Evolutionary conservation across 2,797 vertebrate species (phyloP).

Genomic region (Staurois parvus): DNA sequence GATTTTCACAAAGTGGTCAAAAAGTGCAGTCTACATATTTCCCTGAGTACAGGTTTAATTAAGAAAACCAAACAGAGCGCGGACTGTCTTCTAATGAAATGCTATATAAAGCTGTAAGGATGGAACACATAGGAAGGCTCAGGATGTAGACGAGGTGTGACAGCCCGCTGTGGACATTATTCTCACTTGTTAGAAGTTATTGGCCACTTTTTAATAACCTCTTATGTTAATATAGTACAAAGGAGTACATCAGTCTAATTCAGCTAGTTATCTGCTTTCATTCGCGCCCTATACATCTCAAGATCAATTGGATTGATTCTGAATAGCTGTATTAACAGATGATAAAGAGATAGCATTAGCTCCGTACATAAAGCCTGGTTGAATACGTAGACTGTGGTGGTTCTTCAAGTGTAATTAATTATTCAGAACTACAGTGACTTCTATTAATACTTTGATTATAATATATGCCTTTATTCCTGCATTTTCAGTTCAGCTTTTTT

Average conservation of each 20-base stretch:
- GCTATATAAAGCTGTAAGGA: background rate
- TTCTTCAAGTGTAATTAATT: background rate
- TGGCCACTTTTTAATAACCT: background rate
- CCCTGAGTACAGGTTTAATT: no score
- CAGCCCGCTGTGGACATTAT: background rate
- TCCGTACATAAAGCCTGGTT: background rate
- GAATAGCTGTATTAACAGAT: background rate
- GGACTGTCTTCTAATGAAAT: background rate
- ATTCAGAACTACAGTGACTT: background rate
- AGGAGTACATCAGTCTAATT: background rate
- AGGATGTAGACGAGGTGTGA: background rate
- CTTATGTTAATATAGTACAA: background rate
- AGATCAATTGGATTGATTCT: constrained; percentile 1
- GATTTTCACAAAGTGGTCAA: no score
- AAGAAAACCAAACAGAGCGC: no score
- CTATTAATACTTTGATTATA: no score
- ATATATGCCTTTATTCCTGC: no score
- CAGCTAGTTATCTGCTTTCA: constrained; percentile 1
- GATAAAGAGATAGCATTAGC: background rate
- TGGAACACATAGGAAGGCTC: no score
- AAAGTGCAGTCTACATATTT: no score
- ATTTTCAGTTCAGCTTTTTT: no score
- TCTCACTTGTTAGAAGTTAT: background rate
- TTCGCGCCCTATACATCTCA: background rate
- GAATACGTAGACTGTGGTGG: background rate